A percentile compares a stretch with the other conserved stretches of the same genome.
Conservation (phyloP, 2,113 vertebrate genomes). For the Pungitius pungitius region DNA sequence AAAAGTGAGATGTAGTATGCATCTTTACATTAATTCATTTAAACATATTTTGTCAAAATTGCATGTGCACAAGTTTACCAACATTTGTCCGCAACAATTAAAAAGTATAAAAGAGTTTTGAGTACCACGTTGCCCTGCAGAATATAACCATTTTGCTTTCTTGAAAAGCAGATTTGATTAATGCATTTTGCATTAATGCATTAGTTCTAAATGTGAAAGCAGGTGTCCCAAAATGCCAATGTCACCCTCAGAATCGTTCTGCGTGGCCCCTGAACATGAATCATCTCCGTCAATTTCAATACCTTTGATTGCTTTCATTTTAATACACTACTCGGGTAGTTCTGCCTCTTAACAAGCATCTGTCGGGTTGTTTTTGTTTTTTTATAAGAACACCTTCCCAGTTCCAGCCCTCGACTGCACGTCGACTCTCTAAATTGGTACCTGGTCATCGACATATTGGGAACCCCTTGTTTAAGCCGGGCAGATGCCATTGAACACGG, state of each 20-base stretch:
- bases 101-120: not conserved
- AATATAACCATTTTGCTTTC: not conserved
- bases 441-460: not conserved
- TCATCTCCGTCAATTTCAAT: not conserved
- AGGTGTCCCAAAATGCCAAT: not conserved
- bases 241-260: not conserved
- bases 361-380: not conserved
- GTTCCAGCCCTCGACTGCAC: not conserved
- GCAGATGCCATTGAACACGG: slow-evolving; percentile 44
- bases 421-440: not conserved
- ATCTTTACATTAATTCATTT: not conserved
- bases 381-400: not conserved
- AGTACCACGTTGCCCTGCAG: not conserved
- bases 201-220: not conserved
- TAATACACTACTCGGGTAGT: not conserved
- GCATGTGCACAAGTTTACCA: not conserved
- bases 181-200: too few species aligned
- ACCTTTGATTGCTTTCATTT: not conserved
- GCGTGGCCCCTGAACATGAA: not conserved
- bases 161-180: not conserved
- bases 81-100: not conserved
- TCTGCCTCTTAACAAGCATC: not conserved
- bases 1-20: not conserved
- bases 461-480: slow-evolving; percentile 12
- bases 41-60: not conserved